Base-by-base conservation (phyloP, 2,888 invertebrate species). In the Uloborus plumipes region DNA sequence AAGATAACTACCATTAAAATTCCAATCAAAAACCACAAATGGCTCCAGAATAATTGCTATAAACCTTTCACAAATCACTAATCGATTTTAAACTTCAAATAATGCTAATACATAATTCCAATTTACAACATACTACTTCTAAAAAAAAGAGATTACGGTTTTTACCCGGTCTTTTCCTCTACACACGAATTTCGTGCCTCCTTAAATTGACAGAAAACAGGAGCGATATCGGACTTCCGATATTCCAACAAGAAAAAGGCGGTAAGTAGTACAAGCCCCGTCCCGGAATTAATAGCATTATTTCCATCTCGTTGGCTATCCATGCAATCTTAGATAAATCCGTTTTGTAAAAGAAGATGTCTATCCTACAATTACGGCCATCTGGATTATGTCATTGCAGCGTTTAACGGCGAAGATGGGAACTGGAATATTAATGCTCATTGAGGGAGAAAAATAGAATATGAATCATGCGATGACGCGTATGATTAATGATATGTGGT, bases 161-260 rank as follows among this genome's bases (percentile, higher is more conserved):
- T 26, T 26, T 26, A 26, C 4, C 2, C 26, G 26, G 26, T 26
- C 26, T 26, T 26, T 26, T 26, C 26, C 26, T 26, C 26, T 26
- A 4, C 4, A 26, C 26, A 26, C 26, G 26, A 26, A 26, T 26
- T 26, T 26, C 2, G 4, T 26, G 26, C 26, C 26, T 31, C 39
- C 15, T 22, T 18, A 16, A 26, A 16, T 51, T 72, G 72, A 62
- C 50, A 61, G 61, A 62, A 31, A 13, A 50, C 22, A 51, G 9
- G 15, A 22, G 47, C n/a, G 39, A 22, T 64, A 53, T 51, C 50
- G n/a, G 64, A 53, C 22, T 26, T 53, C 53, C 20, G 14, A 55
- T 73, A 62, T 26, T 22, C 14, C 53, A 64, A 73, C 73, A 73
- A 73, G 73, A 55, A 73, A 73, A 55, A 73, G 73, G 73, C 73